Conservation (phyloP, 1,140 invertebrate genomes). For the Drosophila cardini region DNA sequence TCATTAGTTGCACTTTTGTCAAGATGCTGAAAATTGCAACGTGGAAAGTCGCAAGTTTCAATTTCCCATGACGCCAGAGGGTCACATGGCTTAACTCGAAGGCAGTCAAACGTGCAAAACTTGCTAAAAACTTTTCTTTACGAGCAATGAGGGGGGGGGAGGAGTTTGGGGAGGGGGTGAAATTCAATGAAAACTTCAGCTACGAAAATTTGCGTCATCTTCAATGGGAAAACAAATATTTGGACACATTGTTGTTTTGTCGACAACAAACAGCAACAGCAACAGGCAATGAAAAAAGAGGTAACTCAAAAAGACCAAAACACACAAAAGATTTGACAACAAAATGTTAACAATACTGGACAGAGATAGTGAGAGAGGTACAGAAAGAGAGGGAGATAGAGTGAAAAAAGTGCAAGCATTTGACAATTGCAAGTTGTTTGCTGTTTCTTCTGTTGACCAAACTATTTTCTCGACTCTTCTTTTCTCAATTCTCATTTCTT, state of each 20-base stretch:
- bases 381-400: neutral
- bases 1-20: conserved; percentile 15
- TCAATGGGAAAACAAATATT: conserved; percentile 36
- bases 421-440: conserved; percentile 60
- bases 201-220: conserved; percentile 20
- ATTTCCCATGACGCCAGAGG: conserved; percentile 17
- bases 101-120: conserved; percentile 5
- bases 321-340: conserved; percentile 16
- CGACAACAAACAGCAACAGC: conserved; percentile 11
- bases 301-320: conserved; percentile 4
- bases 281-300: conserved; percentile 21
- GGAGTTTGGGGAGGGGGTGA: neutral
- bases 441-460: conserved; percentile 29
- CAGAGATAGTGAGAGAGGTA: neutral
- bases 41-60: conserved; percentile 21
- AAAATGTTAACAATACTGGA: conserved; percentile 21
- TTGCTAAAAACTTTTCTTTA: neutral
- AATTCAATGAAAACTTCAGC: conserved; percentile 7
- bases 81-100: conserved; percentile 8
- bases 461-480: conserved; percentile 9
- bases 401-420: conserved; percentile 60
- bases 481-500: conserved; percentile 56
- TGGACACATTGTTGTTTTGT: conserved; percentile 28
- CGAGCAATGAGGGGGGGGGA: too few species aligned
- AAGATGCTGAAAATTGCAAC: neutral